These are phyloP conservation scores for Drosophila flavopinicola DNA, from an alignment of 2,888 invertebrate genomes.

Conservation along the genomic window DNA sequence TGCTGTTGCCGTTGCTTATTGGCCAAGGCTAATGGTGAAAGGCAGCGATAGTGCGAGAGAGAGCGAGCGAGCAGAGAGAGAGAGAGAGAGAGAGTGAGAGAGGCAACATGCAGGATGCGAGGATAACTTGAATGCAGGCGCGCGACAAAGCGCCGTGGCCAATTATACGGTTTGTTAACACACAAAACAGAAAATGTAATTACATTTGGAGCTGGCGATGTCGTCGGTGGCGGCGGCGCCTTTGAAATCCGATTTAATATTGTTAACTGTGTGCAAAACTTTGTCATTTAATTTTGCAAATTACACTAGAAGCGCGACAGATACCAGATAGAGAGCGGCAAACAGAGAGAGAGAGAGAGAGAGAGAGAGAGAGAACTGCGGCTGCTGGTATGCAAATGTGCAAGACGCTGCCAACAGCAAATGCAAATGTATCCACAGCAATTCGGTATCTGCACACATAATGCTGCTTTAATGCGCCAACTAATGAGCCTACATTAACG, in stretches of 20 bases:
- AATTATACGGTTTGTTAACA: constrained; percentile 80
- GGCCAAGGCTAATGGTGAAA: constrained; percentile 19
- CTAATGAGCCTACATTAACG: constrained; percentile 79
- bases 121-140: constrained; percentile 41
- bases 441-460: constrained; percentile 52
- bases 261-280: constrained; percentile 79
- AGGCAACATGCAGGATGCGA: constrained; percentile 18
- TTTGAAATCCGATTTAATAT: constrained; percentile 80
- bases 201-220: constrained; percentile 64
- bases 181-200: constrained; percentile 80
- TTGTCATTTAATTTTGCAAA: constrained; percentile 76
- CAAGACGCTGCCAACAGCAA: constrained; percentile 62
- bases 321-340: constrained; percentile 5
- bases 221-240: constrained; percentile 36
- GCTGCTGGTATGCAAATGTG: constrained; percentile 60
- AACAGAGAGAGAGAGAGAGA: neutral
- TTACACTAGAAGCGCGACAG: constrained; percentile 51
- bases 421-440: constrained; percentile 51
- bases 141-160: constrained; percentile 62
- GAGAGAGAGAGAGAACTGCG: neutral
- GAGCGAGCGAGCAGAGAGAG: constrained; percentile 1
- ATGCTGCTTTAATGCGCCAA: constrained; percentile 74
- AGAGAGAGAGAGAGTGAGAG: neutral
- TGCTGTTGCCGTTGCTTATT: constrained; percentile 35
- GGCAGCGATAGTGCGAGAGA: neutral